phyloP scores from a whole-genome alignment of 2,797 vertebrate genomes.

The Arvicola amphibius region DNA sequence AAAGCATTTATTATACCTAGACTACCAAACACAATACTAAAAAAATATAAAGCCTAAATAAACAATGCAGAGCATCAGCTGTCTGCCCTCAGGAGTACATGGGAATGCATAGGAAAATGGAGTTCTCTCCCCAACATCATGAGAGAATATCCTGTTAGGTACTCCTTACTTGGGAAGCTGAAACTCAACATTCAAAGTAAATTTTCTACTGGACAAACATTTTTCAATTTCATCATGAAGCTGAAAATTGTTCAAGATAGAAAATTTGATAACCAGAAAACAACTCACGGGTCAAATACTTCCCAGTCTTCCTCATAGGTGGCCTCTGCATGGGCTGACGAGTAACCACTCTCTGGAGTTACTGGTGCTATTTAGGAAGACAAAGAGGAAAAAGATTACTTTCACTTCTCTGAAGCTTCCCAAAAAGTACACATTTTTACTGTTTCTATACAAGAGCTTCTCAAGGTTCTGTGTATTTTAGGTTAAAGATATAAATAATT shows the following conservation, averaged over 20 bases:
- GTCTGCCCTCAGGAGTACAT: not conserved
- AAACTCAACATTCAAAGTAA: not conserved
- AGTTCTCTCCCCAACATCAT: not conserved
- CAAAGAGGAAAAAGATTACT: constrained; percentile 61
- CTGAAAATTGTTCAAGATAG: constrained; percentile 4
- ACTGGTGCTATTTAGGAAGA: constrained; percentile 91
- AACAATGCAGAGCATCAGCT: not conserved
- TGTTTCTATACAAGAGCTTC: constrained; percentile 48
- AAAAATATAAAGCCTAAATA: not conserved
- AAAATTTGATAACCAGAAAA: not conserved
- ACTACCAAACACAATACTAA: not conserved
- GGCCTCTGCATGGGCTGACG: constrained; percentile 94
- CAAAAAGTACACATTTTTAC: constrained; percentile 49
- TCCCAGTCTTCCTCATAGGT: constrained; percentile 99
- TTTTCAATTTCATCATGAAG: not conserved
- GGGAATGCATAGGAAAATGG: not conserved
- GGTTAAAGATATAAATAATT: constrained; percentile 57
- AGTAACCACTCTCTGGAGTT: constrained; percentile 94
- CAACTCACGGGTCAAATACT: constrained; percentile 99
- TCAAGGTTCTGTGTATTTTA: constrained; percentile 14
- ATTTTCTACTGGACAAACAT: not conserved
- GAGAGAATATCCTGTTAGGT: not conserved
- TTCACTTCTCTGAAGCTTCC: constrained; percentile 9
- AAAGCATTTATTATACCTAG: not conserved
- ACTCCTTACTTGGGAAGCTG: not conserved